Percentiles rank a stretch among this genome's conserved stretches.
Conservation (phyloP, 2,888 invertebrate species). For the Cheilosia pagana region DNA sequence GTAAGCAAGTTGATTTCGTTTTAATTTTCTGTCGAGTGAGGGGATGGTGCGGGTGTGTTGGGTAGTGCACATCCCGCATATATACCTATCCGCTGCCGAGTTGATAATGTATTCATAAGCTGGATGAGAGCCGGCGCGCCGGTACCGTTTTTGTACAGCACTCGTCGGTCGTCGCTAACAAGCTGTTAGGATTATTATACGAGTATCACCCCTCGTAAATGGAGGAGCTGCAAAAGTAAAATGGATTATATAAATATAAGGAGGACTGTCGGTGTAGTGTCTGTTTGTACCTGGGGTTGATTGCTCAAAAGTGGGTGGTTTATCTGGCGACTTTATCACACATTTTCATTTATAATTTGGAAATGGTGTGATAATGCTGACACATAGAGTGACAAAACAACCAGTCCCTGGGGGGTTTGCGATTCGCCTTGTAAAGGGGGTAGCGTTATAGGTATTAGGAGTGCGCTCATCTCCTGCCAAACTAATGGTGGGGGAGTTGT, state of each 20-base stretch:
- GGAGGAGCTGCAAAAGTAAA: slow-evolving; percentile 58
- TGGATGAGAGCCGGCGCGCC: slow-evolving; percentile 55
- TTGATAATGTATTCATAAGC: slow-evolving; percentile 74
- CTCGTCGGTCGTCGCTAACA: slow-evolving; percentile 54
- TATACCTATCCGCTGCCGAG: slow-evolving; percentile 41
- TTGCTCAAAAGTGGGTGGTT: slow-evolving; percentile 71
- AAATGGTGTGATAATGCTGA: slow-evolving; percentile 75
- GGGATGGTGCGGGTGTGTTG: slow-evolving; percentile 25
- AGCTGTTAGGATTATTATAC: slow-evolving; percentile 70
- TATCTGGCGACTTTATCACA: slow-evolving; percentile 74
- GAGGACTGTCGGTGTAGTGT: slow-evolving; percentile 3
- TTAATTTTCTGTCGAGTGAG: slow-evolving; percentile 70
- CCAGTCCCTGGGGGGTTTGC: slow-evolving; percentile 55
- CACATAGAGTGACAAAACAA: slow-evolving; percentile 73
- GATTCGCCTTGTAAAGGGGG: slow-evolving; percentile 59
- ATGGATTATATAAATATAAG: slow-evolving; percentile 60
- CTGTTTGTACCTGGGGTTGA: slow-evolving; percentile 53
- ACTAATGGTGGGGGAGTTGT: neutral
- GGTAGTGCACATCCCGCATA: slow-evolving; percentile 34
- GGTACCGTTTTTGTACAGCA: slow-evolving; percentile 34
- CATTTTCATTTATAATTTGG: slow-evolving; percentile 74
- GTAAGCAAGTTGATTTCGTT: slow-evolving; percentile 75
- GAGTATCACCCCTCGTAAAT: slow-evolving; percentile 66
- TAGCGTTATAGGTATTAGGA: slow-evolving; percentile 34
- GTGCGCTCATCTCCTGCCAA: neutral